Conservation (phyloP, 2,797 vertebrate genomes). For the Fratercula arctica region DNA sequence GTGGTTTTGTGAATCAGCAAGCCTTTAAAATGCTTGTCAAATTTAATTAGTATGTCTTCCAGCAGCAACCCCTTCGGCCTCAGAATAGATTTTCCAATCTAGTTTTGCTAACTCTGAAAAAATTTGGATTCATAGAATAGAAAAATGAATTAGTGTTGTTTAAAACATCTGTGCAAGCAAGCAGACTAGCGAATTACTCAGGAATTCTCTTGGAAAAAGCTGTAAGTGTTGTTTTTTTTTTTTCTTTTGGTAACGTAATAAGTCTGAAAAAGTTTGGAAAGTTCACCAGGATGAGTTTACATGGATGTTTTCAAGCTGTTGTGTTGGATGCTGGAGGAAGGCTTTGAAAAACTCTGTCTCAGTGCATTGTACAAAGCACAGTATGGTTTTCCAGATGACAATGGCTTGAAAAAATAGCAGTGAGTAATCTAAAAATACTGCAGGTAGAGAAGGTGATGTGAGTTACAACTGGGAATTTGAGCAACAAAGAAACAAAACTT, state of each 20-base stretch:
- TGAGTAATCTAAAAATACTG: neutral
- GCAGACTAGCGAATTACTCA: neutral
- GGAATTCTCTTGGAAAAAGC: neutral
- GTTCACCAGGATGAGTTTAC: neutral
- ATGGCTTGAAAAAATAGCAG: neutral
- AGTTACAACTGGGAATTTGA: neutral
- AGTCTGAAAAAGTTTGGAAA: neutral
- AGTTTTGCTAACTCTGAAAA: neutral
- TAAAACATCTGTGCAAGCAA: neutral
- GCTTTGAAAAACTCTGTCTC: neutral
- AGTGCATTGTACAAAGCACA: neutral
- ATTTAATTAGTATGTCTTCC: constrained; percentile 19
- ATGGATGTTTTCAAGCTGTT: neutral
- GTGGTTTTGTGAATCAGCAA: constrained; percentile 36
- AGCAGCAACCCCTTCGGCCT: constrained; percentile 6
- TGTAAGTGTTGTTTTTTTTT: neutral
- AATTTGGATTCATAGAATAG: neutral
- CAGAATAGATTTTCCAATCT: constrained; percentile 8
- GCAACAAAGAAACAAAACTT: neutral
- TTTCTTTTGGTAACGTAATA: neutral
- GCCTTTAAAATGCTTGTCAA: constrained; percentile 46
- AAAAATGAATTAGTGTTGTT: neutral
- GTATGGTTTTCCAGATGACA: neutral
- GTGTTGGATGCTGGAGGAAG: neutral
- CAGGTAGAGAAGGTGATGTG: neutral